Conservation (phyloP, 2,797 vertebrate species). For the Aotus griseimembra region DNA sequence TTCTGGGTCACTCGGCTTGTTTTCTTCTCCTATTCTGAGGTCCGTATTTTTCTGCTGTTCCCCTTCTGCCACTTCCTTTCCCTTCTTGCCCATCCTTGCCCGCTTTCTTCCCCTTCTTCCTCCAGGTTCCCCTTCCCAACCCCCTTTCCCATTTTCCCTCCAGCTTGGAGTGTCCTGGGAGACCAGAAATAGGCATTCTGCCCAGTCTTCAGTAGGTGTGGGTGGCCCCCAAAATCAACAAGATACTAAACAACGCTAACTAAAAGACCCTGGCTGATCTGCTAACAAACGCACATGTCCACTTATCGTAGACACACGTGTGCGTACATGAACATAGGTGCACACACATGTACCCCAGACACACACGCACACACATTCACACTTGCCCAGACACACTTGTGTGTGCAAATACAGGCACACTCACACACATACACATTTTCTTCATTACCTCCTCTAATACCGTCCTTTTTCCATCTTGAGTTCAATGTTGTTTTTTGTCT, state of each 20-base stretch:
- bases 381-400: neutral
- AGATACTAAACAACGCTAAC: slow-evolving; percentile 68
- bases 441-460: slow-evolving; percentile 86
- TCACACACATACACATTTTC: slow-evolving; percentile 87
- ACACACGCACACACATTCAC: neutral
- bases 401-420: neutral
- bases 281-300: neutral
- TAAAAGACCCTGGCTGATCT: slow-evolving; percentile 69
- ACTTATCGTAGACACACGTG: neutral
- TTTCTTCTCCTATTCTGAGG: neutral
- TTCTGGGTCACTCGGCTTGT: neutral
- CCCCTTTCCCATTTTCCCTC: neutral
- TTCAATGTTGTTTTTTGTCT: slow-evolving; percentile 90
- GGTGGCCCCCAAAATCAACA: slow-evolving; percentile 82
- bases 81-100: slow-evolving; percentile 15
- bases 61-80: neutral
- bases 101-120: neutral
- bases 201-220: slow-evolving; percentile 78
- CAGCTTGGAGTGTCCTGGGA: neutral
- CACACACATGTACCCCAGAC: neutral
- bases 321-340: neutral
- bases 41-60: accelerated
- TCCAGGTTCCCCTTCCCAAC: neutral
- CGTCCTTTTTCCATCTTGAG: slow-evolving; percentile 86
- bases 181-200: slow-evolving; percentile 64